Conservation (phyloP, 1,140 invertebrate genomes). For the Drosophila lowei region DNA sequence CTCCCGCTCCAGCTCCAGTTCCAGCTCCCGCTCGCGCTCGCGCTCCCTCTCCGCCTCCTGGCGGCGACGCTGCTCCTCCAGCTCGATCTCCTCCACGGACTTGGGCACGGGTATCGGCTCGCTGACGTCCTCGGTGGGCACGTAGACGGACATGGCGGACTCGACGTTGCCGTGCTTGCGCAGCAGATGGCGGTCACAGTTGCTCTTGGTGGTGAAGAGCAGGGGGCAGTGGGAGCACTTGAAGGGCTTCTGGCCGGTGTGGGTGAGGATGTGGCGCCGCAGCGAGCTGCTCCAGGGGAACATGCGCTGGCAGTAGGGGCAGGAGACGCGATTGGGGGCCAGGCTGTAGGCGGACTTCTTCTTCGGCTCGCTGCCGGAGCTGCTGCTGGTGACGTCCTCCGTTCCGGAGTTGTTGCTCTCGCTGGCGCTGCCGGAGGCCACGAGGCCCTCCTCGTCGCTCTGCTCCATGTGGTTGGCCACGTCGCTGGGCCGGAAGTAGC, state of each 20-base stretch:
- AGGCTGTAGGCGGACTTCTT: conserved; percentile 98
- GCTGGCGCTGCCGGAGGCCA: conserved; percentile 88
- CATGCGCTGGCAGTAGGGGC: conserved; percentile 95
- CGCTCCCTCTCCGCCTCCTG: conserved; percentile 48
- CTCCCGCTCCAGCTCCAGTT: conserved; percentile 23
- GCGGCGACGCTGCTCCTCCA: conserved; percentile 71
- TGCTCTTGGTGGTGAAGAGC: conserved; percentile 98
- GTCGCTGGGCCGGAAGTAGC: conserved; percentile 85
- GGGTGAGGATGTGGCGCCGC: conserved; percentile 94
- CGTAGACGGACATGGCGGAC: conserved; percentile 79
- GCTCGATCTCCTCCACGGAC: conserved; percentile 78
- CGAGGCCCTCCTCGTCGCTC: conserved; percentile 89
- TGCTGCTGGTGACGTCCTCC: conserved; percentile 86
- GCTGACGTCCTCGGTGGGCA: conserved; percentile 81
- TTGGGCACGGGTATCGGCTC: conserved; percentile 81
- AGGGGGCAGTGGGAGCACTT: conserved; percentile 96
- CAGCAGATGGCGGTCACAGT: conserved; percentile 96
- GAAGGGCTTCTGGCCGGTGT: conserved; percentile 98
- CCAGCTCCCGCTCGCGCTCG: conserved; percentile 44
- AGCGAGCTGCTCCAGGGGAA: conserved; percentile 98
- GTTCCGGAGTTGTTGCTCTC: conserved; percentile 92
- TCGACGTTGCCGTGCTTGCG: conserved; percentile 90
- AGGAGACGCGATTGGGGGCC: conserved; percentile 95
- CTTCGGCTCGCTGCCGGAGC: conserved; percentile 75
- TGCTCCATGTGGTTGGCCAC: conserved; percentile 84